Evolutionary conservation across 2,797 vertebrate species (phyloP), one percentile per base, ranked within the genome.

Genomic region (Myripristis murdjan): DNA sequence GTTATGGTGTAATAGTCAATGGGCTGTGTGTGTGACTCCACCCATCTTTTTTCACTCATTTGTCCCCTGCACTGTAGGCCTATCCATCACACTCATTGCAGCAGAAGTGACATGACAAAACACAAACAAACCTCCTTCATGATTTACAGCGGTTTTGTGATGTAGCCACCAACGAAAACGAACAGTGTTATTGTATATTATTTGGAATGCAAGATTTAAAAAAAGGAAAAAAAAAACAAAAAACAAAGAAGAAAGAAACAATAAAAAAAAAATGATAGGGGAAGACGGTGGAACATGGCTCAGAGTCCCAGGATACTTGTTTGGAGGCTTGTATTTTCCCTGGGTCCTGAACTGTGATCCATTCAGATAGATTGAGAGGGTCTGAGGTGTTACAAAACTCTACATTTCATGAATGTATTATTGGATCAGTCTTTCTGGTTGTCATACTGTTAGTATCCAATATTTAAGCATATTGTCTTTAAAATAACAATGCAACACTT

Each of bases 141-240:
- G 86, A 91, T 90, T 85, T 86, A 85, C 75, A 86, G 75, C 70
- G 72, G 74, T 84, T 79, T 83, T 83, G 75, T 78, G 56, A 77
- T 81, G 64, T 73, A 63, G 77, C 70, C 70, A 78, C 79, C 77
- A 82, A 87, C 73, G 85, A 83, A 77, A 78, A 52, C 57, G 37
- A 53, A 37, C 35, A 56, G 48, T 68, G 15, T 74, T 67, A 56
- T 73, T 69, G 43, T 77, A 61, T 76, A 66, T 70, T 63, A 54
- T 72, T 67, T 18, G 62, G 24, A 78, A 77, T 55, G 22, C 61
- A 61, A 24, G 10, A 9, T 6, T n/a, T n/a, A n/a, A n/a, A n/a
- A n/a, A n/a, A 41, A n/a, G 23, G 60, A 63, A 54, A 48, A 20
- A 18, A 24, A 39, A 18, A 7, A 33, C 3, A n/a, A n/a, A n/a